Conservation (phyloP, 2,888 invertebrate species). For the Parascotia fuliginaria region DNA sequence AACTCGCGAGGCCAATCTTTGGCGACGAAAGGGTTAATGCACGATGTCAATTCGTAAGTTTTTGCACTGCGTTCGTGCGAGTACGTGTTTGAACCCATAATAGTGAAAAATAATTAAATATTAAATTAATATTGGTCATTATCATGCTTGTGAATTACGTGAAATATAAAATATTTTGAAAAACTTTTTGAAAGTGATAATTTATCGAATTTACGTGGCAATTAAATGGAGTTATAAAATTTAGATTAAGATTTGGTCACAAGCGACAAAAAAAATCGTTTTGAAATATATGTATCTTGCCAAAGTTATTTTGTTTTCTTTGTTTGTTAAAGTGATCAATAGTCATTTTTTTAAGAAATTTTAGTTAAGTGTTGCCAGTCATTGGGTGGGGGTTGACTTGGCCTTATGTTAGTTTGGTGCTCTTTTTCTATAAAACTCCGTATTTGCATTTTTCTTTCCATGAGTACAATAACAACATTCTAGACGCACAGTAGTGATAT, state of each 20-base stretch:
- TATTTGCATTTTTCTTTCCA: conserved; percentile 22
- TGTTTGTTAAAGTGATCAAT: conserved; percentile 46
- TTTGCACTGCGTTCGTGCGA: no score
- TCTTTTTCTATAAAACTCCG: conserved; percentile 43
- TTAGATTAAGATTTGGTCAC: conserved; percentile 51
- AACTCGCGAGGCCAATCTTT: no score
- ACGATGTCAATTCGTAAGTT: no score
- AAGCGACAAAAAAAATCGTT: conserved; percentile 38
- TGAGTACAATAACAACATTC: conserved; percentile 42
- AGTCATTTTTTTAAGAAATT: conserved; percentile 49
- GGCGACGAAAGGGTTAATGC: no score
- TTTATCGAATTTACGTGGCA: conserved; percentile 82
- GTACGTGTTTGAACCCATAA: no score
- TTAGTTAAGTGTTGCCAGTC: conserved; percentile 27
- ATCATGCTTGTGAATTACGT: conserved; percentile 27
- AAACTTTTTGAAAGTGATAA: conserved; percentile 66
- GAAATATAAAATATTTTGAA: conserved; percentile 28
- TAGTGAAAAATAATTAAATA: no score
- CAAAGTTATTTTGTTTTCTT: conserved; percentile 58
- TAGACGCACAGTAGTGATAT: conserved; percentile 51
- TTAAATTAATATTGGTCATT: conserved; percentile 19
- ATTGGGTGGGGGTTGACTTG: conserved; percentile 23
- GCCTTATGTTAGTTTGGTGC: conserved; percentile 53
- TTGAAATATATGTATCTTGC: conserved; percentile 62
- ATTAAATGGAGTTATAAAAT: conserved; percentile 45